Evolutionary conservation across 2,888 invertebrate genomes (phyloP).

Genomic region (Caenorhabditis sp.): DNA sequence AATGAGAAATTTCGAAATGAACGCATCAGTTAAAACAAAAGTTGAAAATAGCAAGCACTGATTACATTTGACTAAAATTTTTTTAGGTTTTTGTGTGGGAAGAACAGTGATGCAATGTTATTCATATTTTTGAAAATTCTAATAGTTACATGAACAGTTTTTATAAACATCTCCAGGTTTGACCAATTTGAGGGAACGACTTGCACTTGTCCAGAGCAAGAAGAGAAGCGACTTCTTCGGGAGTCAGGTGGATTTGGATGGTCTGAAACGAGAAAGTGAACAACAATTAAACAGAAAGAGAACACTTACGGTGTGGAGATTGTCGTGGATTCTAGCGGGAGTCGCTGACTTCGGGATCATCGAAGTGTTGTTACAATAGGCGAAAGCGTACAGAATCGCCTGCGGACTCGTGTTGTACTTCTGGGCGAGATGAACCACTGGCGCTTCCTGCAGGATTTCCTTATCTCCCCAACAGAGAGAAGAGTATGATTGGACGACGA

Average conservation of each 20-base stretch:
- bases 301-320: constrained; percentile 61
- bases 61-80: too few species aligned
- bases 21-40: too few species aligned
- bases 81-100: too few species aligned
- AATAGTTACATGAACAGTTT: too few species aligned
- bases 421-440: constrained; percentile 86
- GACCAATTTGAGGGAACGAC: constrained; percentile 65
- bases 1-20: neutral
- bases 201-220: constrained; percentile 59
- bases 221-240: constrained; percentile 58
- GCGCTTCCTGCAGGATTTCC: constrained; percentile 86
- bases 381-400: constrained; percentile 74
- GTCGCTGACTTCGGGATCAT: constrained; percentile 74
- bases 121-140: too few species aligned
- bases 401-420: constrained; percentile 84
- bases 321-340: constrained; percentile 69
- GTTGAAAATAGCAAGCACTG: too few species aligned
- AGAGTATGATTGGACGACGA: constrained; percentile 84
- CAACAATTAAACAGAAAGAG: neutral
- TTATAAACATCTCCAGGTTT: constrained; percentile 64
- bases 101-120: too few species aligned
- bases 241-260: constrained; percentile 53
- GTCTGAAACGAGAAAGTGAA: constrained; percentile 35
- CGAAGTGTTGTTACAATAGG: constrained; percentile 62
- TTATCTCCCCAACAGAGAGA: constrained; percentile 83